Evolutionary conservation across 2,113 vertebrate species (phyloP).

Genomic region (Alaudala cheleensis): DNA sequence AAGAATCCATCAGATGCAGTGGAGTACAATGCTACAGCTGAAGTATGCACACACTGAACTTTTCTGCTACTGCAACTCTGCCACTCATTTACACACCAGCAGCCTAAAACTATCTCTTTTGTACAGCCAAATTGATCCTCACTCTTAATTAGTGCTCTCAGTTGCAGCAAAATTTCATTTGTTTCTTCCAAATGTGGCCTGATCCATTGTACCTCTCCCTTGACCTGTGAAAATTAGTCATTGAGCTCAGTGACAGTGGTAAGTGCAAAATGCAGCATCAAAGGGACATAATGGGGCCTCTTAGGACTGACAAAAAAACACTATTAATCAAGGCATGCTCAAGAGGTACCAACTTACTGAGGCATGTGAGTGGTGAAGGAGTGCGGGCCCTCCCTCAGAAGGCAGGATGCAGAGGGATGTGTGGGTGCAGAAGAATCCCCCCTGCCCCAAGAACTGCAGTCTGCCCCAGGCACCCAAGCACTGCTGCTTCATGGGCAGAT

Average conservation of each 20-base stretch:
- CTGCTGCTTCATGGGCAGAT: not conserved
- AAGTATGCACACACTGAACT: not conserved
- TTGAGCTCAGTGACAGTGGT: conserved; percentile 73
- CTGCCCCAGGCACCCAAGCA: not conserved
- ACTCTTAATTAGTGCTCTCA: conserved; percentile 67
- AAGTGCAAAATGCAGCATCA: conserved; percentile 73
- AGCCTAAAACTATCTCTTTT: conserved; percentile 50
- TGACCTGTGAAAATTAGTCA: conserved; percentile 77
- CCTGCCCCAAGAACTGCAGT: not conserved
- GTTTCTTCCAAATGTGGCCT: conserved; percentile 59
- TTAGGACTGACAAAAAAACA: conserved; percentile 64
- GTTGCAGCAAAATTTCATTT: conserved; percentile 58
- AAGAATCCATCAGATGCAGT: not conserved
- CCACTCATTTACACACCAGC: conserved; percentile 43
- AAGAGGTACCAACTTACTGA: not conserved
- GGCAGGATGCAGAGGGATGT: not conserved
- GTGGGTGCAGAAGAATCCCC: not conserved
- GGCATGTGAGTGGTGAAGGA: not conserved
- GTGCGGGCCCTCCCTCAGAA: rapidly evolving
- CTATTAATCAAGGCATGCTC: conserved; percentile 66
- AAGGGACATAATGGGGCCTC: conserved; percentile 67
- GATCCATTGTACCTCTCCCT: conserved; percentile 67
- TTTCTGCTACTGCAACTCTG: not conserved
- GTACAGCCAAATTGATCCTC: conserved; percentile 35
- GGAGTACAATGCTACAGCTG: not conserved